Percentiles rank a stretch among this genome's conserved stretches.
These are phyloP conservation scores for Sus scrofa DNA, from an alignment of 2,113 vertebrate genomes.

Conservation along the genomic window DNA sequence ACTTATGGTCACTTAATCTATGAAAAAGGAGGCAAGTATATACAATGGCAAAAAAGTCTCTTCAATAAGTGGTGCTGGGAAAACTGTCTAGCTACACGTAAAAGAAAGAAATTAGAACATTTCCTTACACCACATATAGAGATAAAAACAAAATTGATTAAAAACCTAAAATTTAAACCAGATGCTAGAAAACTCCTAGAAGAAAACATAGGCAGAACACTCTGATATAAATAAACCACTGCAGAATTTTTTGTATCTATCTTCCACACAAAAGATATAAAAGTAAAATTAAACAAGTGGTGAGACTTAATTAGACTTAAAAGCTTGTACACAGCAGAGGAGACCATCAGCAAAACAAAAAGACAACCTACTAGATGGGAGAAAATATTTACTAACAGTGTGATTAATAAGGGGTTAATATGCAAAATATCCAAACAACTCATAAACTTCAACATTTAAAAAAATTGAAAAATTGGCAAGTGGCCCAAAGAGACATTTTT, in stretches of 20 bases:
- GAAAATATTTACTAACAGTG: neutral
- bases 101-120: neutral
- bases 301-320: too few species aligned
- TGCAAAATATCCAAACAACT: neutral
- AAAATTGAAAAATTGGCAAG: neutral
- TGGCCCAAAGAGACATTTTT: neutral
- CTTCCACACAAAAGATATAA: too few species aligned
- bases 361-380: too few species aligned
- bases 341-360: neutral
- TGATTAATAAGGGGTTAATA: neutral
- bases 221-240: too few species aligned
- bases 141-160: too few species aligned
- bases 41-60: neutral
- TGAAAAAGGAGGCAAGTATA: neutral
- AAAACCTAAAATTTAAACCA: too few species aligned
- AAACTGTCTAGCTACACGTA: neutral
- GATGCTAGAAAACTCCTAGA: neutral
- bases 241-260: too few species aligned
- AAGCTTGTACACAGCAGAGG: neutral
- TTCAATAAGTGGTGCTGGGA: neutral
- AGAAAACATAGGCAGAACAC: neutral
- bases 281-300: too few species aligned
- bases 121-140: too few species aligned
- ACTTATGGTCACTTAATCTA: neutral
- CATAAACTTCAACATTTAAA: neutral